Base-by-base conservation (phyloP, 2,113 vertebrate species). In the Tychaedon coryphoeus region DNA sequence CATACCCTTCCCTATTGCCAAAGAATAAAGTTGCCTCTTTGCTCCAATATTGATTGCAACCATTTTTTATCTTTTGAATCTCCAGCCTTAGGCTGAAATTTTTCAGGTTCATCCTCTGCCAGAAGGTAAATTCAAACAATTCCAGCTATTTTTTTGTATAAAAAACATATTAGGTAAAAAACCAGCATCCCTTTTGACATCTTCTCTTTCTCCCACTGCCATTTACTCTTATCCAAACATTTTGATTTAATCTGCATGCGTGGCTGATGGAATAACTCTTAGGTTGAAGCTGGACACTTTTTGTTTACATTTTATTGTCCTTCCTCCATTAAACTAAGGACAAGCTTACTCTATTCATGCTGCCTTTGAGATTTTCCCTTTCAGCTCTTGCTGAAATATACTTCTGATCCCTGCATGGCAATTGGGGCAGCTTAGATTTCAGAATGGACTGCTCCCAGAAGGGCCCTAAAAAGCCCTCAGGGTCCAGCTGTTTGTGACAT, bases 311-410 rank as follows among this genome's bases (percentile, higher is more conserved):
- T 83, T 92, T 72, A 57, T 70, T 94, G 62, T 77, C 60, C 60
- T 92, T 90, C 29, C 18, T 76, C 23, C 50, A 70, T 92, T 92
- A 86, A 88, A 15, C 19, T 82, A 42, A 95, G 65, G 78, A 78
- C 60, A 92, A 74, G 51, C 81, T 76, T 34, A 66, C 56, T 81
- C 29, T 88, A 50, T 90, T 92, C 91, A 78, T 83, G 78, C 36
- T 91, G 71, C 81, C 80, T 86, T 47, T 84, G 82, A 90, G 78
- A 17, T 88, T 88, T 82, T 72, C 29, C 26, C 65, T 94, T 88
- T 74, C 61, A 78, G n/a, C 34, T 45, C 53, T 71, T 81, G 24
- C 47, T 92, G 67, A 64, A 94, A 86, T 88, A 67, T 12, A 51
- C 23, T 72, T 79, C 66, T 83, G 36, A 65, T 86, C 18, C 29